Conservation (phyloP, 2,888 invertebrate species). For the Capitulum mitella region DNA sequence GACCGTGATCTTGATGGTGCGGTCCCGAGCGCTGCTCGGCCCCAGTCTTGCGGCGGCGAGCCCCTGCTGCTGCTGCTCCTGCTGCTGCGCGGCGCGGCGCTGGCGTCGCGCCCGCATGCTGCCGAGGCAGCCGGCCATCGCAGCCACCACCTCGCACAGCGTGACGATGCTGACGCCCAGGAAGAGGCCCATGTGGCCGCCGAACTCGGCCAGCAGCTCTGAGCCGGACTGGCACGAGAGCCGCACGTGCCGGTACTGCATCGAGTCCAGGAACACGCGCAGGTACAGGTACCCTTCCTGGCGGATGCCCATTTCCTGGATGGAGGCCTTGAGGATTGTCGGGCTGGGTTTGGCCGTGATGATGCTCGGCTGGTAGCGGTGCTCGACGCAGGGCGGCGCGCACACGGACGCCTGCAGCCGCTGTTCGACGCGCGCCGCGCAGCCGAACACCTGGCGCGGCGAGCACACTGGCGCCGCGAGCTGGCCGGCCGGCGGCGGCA, state of each 20-base stretch:
- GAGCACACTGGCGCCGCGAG: neutral
- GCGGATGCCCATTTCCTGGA: neutral
- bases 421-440: neutral
- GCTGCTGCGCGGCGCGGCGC: too few relatives aligned
- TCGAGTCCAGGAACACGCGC: neutral
- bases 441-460: neutral
- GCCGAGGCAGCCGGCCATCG: neutral
- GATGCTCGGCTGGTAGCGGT: neutral
- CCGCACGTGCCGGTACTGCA: neutral
- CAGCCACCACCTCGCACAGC: neutral
- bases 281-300: neutral
- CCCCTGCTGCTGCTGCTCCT: too few relatives aligned
- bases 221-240: neutral
- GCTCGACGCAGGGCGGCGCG: neutral
- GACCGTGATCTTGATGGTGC: too few relatives aligned
- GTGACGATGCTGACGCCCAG: constrained; percentile 1
- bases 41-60: too few relatives aligned
- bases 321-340: neutral
- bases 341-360: neutral
- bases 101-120: too few relatives aligned
- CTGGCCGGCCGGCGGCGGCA: neutral
- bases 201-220: neutral
- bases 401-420: neutral
- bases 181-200: constrained; percentile 15
- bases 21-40: too few relatives aligned